These are phyloP conservation scores for Sinopyrophorus schimmeli DNA, from an alignment of 2,888 invertebrate species.

Conservation along the genomic window DNA sequence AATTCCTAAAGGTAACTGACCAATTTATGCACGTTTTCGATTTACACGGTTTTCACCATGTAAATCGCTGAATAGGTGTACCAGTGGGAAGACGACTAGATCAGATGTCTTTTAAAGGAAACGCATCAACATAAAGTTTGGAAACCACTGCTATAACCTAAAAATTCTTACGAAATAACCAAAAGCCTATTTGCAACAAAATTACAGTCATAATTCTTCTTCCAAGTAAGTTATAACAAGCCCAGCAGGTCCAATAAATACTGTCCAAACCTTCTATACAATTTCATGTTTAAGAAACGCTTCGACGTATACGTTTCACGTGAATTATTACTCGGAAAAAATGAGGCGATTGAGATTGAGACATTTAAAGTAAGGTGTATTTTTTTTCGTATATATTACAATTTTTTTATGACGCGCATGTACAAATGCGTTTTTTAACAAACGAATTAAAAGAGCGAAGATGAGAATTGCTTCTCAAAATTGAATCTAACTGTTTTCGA, in stretches of 20 bases:
- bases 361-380: slow-evolving; percentile 7
- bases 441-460: background rate
- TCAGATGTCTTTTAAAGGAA: no score
- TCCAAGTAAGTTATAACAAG: background rate
- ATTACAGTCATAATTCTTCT: slow-evolving; percentile 3
- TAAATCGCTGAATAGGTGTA: no score
- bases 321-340: slow-evolving; percentile 1
- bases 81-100: no score
- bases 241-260: background rate
- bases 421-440: background rate
- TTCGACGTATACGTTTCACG: background rate
- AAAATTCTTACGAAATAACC: slow-evolving; percentile 1
- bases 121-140: no score
- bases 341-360: slow-evolving; percentile 6
- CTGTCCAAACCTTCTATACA: background rate
- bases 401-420: no score
- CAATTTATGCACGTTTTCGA: no score
- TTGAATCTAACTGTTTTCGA: background rate
- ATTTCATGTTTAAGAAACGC: background rate
- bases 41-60: no score
- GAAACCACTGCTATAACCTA: no score
- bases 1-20: no score
- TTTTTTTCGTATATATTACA: slow-evolving; percentile 1
- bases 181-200: background rate
- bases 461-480: background rate